These are phyloP conservation scores for Genyomyrus donnyi DNA, from an alignment of 2,113 vertebrate species.

Conservation along the genomic window DNA sequence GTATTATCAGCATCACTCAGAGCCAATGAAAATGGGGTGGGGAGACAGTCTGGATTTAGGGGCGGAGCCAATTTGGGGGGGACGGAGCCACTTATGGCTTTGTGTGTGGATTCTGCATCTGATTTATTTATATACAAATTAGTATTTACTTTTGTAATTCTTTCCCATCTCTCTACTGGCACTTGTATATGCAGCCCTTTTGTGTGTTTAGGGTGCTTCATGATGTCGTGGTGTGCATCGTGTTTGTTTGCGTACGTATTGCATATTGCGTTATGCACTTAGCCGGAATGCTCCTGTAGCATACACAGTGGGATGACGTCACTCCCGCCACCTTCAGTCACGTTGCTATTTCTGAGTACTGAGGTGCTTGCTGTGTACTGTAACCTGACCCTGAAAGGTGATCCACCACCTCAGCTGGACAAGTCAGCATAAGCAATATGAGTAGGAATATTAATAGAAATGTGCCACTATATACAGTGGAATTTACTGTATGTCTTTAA, in stretches of 20 bases:
- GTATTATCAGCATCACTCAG: not conserved
- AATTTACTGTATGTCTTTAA: slow-evolving; percentile 23
- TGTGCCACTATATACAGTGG: slow-evolving; percentile 30
- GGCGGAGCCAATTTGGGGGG: not conserved
- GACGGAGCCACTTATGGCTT: not conserved
- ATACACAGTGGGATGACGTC: not conserved
- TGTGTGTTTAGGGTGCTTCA: not conserved
- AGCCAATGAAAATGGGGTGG: not conserved
- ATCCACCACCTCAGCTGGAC: slow-evolving; percentile 37
- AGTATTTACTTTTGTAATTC: not conserved
- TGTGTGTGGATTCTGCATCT: not conserved
- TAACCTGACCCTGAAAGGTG: slow-evolving; percentile 41
- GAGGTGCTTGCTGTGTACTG: slow-evolving; percentile 46
- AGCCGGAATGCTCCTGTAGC: not conserved
- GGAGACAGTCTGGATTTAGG: not conserved
- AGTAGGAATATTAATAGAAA: slow-evolving; percentile 48
- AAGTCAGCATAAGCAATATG: slow-evolving; percentile 35
- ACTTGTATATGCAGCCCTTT: not conserved
- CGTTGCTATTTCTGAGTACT: slow-evolving; percentile 43
- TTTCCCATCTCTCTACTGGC: not conserved
- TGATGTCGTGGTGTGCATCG: not conserved
- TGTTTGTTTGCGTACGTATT: not conserved
- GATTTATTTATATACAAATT: not conserved
- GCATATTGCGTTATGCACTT: not conserved
- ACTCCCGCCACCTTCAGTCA: slow-evolving; percentile 23